Base-by-base conservation (phyloP, 1,140 invertebrate genomes). In the Leptinotarsa defecta region DNA sequence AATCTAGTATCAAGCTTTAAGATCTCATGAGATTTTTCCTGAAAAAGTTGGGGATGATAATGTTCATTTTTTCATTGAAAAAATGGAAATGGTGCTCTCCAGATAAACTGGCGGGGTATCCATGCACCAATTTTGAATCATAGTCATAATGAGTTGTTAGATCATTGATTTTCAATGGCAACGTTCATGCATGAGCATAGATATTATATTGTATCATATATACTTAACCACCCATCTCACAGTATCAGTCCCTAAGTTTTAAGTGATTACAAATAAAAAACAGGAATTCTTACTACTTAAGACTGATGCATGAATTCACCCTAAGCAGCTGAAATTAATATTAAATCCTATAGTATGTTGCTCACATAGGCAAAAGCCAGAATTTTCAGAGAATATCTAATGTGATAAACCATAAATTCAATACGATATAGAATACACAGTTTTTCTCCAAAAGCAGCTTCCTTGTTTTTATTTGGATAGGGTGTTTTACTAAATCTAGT, bases 391-490 rank as follows among this genome's bases (percentile, higher is more conserved):
- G 65, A 68, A 43, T 34, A 68, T 8, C 17, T 17, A n/a, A 68
- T 43, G 11, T 68, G 20, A 27, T 24, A 68, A n/a, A 27, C 27
- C n/a, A 17, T 34, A 24, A 68, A 24, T 13, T 68, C 65, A 22
- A 27, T 27, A 34, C 19, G n/a, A 43, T 68, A 68, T 22, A 68
- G 15, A 27, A 68, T 24, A 24, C 11, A 68, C 27, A 13, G 4
- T 68, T 68, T 68, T 68, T 68, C 65, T n/a, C 65, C 65, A 68
- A 68, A 68, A 24, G 27, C 65, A 68, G 24, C 43, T 34, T 27
- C 27, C 15, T 24, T 43, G 43, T 8, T 13, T n/a, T 24, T 27
- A 34, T 68, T 43, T 15, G 20, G 24, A 24, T 68, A 68, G n/a
- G 24, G 24, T 19, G 24, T 68, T 68, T 8, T 68, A 17, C 17